Evolutionary conservation across 2,113 vertebrate genomes (phyloP).

Genomic region (Fulica atra): DNA sequence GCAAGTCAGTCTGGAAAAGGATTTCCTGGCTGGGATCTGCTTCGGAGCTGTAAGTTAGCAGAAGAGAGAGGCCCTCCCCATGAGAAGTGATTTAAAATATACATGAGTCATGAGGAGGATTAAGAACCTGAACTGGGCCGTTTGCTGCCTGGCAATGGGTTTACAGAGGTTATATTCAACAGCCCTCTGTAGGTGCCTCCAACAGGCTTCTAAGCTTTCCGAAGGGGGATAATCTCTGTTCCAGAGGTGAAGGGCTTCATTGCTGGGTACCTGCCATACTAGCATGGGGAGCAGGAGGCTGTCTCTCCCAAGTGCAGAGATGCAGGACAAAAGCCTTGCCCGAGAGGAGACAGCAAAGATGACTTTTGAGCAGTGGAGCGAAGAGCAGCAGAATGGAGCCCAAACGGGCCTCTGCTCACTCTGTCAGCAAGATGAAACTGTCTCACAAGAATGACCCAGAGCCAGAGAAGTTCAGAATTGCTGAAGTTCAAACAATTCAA

Average conservation of each 20-base stretch:
- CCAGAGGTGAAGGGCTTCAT: background rate
- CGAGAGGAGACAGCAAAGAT: background rate
- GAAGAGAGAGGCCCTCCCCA: background rate
- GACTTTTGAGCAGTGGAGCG: background rate
- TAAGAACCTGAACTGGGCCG: background rate
- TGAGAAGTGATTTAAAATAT: background rate
- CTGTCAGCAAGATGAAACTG: background rate
- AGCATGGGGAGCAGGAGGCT: background rate
- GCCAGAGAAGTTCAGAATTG: background rate
- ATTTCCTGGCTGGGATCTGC: background rate
- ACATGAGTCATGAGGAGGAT: rapidly evolving
- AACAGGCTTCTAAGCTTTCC: background rate
- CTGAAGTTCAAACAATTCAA: background rate
- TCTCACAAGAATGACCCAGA: background rate
- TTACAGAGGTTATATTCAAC: background rate
- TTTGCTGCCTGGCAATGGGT: background rate
- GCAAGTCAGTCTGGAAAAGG: background rate
- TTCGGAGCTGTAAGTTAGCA: background rate
- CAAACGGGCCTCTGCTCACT: background rate
- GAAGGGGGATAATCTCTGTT: background rate
- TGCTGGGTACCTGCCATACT: background rate
- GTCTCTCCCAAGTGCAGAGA: background rate
- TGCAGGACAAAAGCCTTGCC: background rate
- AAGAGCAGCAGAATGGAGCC: background rate
- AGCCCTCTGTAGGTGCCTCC: background rate